A percentile compares a stretch with the other conserved stretches of the same genome.
Evolutionary conservation across 2,113 vertebrate genomes (phyloP).

Genomic region (Paralichthys olivaceus): DNA sequence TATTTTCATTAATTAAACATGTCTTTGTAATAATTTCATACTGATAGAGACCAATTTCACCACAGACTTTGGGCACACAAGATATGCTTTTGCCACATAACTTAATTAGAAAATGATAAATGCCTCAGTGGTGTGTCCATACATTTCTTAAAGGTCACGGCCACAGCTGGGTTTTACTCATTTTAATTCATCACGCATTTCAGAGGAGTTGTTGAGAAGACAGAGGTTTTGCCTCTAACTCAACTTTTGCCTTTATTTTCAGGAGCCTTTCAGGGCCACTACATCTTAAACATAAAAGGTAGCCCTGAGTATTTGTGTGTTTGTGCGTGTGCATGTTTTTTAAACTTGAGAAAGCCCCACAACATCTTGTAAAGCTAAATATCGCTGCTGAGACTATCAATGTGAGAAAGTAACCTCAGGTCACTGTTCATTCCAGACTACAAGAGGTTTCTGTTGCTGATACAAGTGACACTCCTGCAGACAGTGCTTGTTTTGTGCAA

Average conservation of each 20-base stretch:
- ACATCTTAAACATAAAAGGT: slow-evolving; percentile 7
- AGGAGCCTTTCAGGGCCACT: slow-evolving; percentile 15
- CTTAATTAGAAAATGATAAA: slow-evolving; percentile 82
- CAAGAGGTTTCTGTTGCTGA: slow-evolving; percentile 21
- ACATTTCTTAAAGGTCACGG: slow-evolving; percentile 69
- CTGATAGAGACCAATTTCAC: slow-evolving; percentile 63
- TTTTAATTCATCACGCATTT: slow-evolving; percentile 55
- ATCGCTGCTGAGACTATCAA: slow-evolving; percentile 34
- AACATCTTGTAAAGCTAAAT: slow-evolving; percentile 28
- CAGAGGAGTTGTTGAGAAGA: slow-evolving; percentile 12
- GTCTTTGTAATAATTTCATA: slow-evolving; percentile 67
- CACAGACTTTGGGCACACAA: slow-evolving; percentile 60
- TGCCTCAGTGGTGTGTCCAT: slow-evolving; percentile 48
- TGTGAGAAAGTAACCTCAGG: slow-evolving; percentile 45
- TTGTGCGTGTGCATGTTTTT: background rate
- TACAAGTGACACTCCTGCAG: slow-evolving; percentile 30
- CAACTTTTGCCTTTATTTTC: slow-evolving; percentile 9
- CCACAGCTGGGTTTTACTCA: slow-evolving; percentile 44
- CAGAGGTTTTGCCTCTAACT: slow-evolving; percentile 9
- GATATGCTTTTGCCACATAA: slow-evolving; percentile 72
- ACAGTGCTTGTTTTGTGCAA: slow-evolving; percentile 58
- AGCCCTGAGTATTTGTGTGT: slow-evolving; percentile 22
- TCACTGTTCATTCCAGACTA: slow-evolving; percentile 54
- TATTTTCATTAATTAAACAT: slow-evolving; percentile 80
- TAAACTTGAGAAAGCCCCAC: background rate